phyloP scores from a whole-genome alignment of 2,113 vertebrate genomes.

The Sapayoa aenigma region DNA sequence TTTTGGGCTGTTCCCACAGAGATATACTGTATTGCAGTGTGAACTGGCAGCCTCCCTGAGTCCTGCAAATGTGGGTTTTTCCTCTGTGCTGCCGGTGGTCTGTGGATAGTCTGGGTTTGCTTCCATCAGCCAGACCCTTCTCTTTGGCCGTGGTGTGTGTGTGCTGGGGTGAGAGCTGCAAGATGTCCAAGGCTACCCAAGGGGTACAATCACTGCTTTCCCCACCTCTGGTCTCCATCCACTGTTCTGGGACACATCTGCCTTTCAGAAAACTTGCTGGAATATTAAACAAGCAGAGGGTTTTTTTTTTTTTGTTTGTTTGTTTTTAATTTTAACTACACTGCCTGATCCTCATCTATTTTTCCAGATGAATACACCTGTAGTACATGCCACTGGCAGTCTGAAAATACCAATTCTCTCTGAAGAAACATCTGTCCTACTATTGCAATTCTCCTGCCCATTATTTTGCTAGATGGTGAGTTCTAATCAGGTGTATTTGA shows the following conservation, averaged over 20 bases:
- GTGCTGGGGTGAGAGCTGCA: neutral
- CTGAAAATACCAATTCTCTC: neutral
- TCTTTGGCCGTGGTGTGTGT: neutral
- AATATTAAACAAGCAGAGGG: neutral
- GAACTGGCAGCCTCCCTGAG: neutral
- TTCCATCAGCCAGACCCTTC: neutral
- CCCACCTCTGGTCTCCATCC: neutral
- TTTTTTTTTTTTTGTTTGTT: no score
- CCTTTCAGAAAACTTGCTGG: neutral
- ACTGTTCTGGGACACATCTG: neutral
- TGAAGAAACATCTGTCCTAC: neutral
- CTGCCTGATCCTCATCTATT: neutral
- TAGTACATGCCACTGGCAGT: neutral
- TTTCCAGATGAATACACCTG: neutral
- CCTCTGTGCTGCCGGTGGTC: neutral
- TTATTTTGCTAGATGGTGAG: neutral
- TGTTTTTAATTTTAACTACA: neutral
- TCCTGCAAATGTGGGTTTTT: neutral
- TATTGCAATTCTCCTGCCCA: neutral
- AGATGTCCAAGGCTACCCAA: neutral
- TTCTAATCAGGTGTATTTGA: neutral
- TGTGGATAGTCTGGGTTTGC: neutral
- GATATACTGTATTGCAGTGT: neutral
- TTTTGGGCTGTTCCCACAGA: rapidly evolving
- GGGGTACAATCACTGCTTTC: neutral